Percentiles rank a stretch among this genome's conserved stretches.
These are phyloP conservation scores for Thamnophis sirtalis DNA, from an alignment of 2,113 vertebrate genomes.

Conservation along the genomic window DNA sequence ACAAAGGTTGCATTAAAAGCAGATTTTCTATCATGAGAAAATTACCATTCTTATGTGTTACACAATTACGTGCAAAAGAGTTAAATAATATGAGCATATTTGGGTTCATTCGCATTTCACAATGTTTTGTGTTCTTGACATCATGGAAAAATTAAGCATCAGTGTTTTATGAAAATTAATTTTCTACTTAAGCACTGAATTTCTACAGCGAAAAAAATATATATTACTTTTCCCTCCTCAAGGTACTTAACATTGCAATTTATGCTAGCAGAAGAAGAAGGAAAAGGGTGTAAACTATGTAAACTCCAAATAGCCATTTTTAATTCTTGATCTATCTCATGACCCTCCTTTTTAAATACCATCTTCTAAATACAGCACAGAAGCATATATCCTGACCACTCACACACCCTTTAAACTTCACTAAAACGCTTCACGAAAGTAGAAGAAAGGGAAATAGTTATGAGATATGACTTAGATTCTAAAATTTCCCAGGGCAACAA, in stretches of 20 bases:
- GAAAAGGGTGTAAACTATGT: background rate
- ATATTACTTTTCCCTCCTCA: background rate
- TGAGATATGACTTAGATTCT: background rate
- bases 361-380: background rate
- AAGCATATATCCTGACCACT: background rate
- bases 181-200: conserved; percentile 9
- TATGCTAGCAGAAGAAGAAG: background rate
- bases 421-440: background rate
- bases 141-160: background rate
- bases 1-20: background rate
- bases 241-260: background rate
- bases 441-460: background rate
- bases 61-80: background rate
- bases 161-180: conserved; percentile 13
- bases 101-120: background rate
- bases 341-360: background rate
- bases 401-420: background rate
- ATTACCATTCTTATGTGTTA: background rate
- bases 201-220: background rate
- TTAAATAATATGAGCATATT: background rate
- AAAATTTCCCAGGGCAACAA: background rate
- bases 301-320: conserved; percentile 12
- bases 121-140: background rate
- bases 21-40: background rate
- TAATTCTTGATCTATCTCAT: conserved; percentile 4